phyloP scores from a whole-genome alignment of 2,888 invertebrate species.

The Hydroisotoma schaefferi region DNA sequence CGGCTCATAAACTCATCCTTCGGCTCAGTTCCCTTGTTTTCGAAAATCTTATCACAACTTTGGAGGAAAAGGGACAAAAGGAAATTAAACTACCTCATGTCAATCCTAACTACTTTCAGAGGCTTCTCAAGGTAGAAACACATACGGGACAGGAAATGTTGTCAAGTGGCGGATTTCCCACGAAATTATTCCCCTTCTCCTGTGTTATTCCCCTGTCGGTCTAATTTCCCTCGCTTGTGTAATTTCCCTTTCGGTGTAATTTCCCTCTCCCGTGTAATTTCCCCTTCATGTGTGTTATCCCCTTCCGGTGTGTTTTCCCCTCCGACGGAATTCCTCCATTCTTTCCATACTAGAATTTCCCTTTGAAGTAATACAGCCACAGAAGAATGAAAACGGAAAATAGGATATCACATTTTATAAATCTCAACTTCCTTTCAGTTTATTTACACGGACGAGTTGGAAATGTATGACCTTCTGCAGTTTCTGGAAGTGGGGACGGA shows the following conservation, averaged over 20 bases:
- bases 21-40: conserved; percentile 11
- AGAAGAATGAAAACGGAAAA: background rate
- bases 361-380: too few relatives aligned
- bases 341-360: too few relatives aligned
- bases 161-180: too few relatives aligned
- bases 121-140: conserved; percentile 4
- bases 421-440: conserved; percentile 2
- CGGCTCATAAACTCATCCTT: conserved; percentile 11
- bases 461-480: conserved; percentile 2
- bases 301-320: too few relatives aligned
- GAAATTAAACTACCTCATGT: conserved; percentile 8
- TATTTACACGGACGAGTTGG: conserved; percentile 10
- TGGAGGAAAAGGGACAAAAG: background rate
- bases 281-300: too few relatives aligned
- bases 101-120: background rate
- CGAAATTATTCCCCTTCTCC: too few relatives aligned
- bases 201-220: too few relatives aligned
- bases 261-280: too few relatives aligned
- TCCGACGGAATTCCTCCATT: too few relatives aligned
- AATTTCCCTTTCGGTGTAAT: too few relatives aligned
- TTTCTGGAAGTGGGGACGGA: conserved; percentile 10
- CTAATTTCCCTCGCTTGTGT: too few relatives aligned
- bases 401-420: background rate
- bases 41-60: conserved; percentile 8
- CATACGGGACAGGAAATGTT: too few relatives aligned